Percentiles rank a stretch among this genome's conserved stretches.
These are phyloP conservation scores for Alfaro cultratus DNA, from an alignment of 2,797 vertebrate genomes.

Conservation along the genomic window DNA sequence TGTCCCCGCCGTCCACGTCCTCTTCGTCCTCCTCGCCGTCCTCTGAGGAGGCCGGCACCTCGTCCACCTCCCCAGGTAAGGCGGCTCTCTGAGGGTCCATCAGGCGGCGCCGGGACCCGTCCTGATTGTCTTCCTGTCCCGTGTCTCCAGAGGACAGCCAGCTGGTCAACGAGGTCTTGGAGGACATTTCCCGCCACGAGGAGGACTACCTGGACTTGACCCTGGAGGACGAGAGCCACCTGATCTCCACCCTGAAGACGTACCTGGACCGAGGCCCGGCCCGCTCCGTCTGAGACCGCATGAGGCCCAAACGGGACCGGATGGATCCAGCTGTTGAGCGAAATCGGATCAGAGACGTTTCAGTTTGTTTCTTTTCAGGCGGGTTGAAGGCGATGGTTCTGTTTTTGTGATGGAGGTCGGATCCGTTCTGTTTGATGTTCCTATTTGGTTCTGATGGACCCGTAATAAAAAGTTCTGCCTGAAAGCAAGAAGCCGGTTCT, in stretches of 20 bases:
- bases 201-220: constrained; percentile 96
- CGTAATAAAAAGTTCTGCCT: not conserved
- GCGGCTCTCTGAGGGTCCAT: not conserved
- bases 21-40: constrained; percentile 49
- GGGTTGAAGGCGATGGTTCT: not conserved
- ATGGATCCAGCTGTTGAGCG: too few species aligned
- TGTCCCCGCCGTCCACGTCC: constrained; percentile 32
- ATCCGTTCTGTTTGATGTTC: not conserved
- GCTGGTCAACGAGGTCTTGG: constrained; percentile 90
- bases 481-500: not conserved
- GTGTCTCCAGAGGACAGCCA: constrained; percentile 80
- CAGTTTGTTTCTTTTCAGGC: not conserved
- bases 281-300: constrained; percentile 7
- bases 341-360: not conserved
- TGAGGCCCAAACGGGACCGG: not conserved
- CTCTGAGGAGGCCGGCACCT: constrained; percentile 76
- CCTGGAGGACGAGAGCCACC: constrained; percentile 90
- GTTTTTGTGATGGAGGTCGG: not conserved
- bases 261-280: constrained; percentile 72
- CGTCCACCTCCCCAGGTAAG: constrained; percentile 67
- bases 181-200: constrained; percentile 92
- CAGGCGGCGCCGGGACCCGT: not conserved
- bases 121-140: not conserved
- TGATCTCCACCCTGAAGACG: constrained; percentile 86
- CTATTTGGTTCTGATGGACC: constrained; percentile 2